phyloP scores from a whole-genome alignment of 2,113 vertebrate genomes.

The Cyanoramphus novaezelandiae region DNA sequence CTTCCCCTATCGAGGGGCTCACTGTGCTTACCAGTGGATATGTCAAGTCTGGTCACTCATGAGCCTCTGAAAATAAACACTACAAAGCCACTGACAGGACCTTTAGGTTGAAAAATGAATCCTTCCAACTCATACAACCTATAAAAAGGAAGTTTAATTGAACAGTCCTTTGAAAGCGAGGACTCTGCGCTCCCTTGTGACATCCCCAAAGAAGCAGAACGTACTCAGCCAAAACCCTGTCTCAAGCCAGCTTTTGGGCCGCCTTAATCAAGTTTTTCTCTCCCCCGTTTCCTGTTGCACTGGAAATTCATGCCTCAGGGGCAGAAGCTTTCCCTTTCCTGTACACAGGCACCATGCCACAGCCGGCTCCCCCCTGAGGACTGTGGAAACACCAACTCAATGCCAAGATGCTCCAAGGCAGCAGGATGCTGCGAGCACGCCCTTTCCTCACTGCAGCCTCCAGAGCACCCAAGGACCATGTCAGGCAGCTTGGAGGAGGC shows the following conservation, averaged over 20 bases:
- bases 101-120: conserved; percentile 29
- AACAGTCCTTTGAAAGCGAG: neutral
- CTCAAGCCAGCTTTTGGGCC: neutral
- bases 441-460: accelerated
- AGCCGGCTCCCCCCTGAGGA: accelerated
- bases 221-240: neutral
- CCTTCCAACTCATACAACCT: neutral
- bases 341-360: accelerated
- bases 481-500: neutral
- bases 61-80: conserved; percentile 79
- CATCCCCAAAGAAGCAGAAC: neutral
- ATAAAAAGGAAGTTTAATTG: neutral
- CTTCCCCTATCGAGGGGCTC: neutral
- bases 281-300: neutral
- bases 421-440: accelerated
- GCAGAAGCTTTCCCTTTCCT: neutral
- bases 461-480: accelerated
- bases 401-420: accelerated
- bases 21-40: conserved; percentile 82
- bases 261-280: neutral
- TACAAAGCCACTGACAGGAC: neutral
- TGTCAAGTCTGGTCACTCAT: conserved; percentile 83
- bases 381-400: neutral
- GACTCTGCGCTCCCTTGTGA: neutral
- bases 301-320: neutral